Evolutionary conservation across 37 sponge, comb jelly and placozoan species (phyloP), one percentile per base, ranked within the genome.

Genomic region (Agelas oroides): DNA sequence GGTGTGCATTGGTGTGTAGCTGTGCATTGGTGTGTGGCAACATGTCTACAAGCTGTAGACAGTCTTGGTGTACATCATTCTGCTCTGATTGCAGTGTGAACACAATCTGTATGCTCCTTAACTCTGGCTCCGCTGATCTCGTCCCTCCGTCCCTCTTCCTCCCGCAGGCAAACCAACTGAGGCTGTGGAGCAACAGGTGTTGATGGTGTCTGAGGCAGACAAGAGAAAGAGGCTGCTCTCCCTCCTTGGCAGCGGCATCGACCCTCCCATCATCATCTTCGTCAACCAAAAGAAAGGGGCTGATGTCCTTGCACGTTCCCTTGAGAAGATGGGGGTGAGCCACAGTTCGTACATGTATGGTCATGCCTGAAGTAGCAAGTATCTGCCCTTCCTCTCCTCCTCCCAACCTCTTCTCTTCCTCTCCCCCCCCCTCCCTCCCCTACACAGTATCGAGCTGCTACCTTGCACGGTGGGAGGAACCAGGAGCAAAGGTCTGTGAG

Each of bases 251-350:
- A 91, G 83, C 74, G 94, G 92, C 2, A 75, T 94, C 30, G 99
- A 98, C 30, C 95, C 99, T 34, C 99, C 99, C 24, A 96, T 98
- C 46, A 98, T 98, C 55, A 90, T 98, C 36, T 98, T 98, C 78
- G 99, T 98, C 59, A 98, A 98, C 80, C 97, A 96, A 78, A 98
- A 98, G 92, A 98, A 98, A 54, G 98, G 97, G 27, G 95, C 95
- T 57, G 99, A 98, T 73, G 97, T 96, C 30, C 80, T 98, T 39
- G 91, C 94, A 32, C 91, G 86, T 54, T 96, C 97, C 18, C 99
- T 98, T 81, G 99, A 98, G 81, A 96, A 94, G 81, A 78, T 96
- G 72, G 98, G 98, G n/a, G 96, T 96, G 77, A 89, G 93, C 63
- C 15, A n/a, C n/a, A n/a, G n/a, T n/a, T n/a, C n/a, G n/a, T n/a